A percentile compares a stretch with the other conserved stretches of the same genome.
Conservation (phyloP, 2,888 invertebrate species). For the Pyrrhosoma nymphula region DNA sequence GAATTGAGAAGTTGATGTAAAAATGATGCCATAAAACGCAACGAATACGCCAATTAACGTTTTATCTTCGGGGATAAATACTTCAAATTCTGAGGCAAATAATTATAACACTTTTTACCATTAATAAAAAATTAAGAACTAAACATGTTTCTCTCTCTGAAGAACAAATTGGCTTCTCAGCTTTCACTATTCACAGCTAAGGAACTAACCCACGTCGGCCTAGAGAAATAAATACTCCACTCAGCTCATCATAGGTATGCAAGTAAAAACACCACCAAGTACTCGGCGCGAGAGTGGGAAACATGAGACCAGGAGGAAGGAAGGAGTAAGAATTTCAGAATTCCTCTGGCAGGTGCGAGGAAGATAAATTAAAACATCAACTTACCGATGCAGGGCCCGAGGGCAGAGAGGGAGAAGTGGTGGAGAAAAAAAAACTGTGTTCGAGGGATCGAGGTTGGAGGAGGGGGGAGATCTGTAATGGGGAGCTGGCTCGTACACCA, state of each 20-base stretch:
- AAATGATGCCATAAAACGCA: no score
- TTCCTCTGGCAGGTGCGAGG: slow-evolving; percentile 50
- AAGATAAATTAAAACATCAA: slow-evolving; percentile 54
- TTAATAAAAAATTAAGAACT: no score
- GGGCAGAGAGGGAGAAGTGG: slow-evolving; percentile 8
- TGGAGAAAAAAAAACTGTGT: background rate
- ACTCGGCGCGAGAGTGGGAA: background rate
- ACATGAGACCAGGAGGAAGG: background rate
- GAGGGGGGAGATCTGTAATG: background rate
- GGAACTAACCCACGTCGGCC: background rate
- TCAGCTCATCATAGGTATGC: background rate
- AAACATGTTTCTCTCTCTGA: no score
- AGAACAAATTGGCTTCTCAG: no score
- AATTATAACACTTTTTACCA: no score
- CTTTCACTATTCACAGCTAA: no score
- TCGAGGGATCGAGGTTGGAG: background rate
- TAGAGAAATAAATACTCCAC: background rate
- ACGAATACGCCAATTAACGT: no score
- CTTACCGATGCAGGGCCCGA: slow-evolving; percentile 5
- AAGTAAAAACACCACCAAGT: background rate
- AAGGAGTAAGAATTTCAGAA: background rate
- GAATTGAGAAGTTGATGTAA: no score
- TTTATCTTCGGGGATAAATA: no score
- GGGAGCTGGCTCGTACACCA: background rate
- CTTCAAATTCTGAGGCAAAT: no score